Conservation (phyloP, 2,888 invertebrate species). For the Thymelicus acteon region DNA sequence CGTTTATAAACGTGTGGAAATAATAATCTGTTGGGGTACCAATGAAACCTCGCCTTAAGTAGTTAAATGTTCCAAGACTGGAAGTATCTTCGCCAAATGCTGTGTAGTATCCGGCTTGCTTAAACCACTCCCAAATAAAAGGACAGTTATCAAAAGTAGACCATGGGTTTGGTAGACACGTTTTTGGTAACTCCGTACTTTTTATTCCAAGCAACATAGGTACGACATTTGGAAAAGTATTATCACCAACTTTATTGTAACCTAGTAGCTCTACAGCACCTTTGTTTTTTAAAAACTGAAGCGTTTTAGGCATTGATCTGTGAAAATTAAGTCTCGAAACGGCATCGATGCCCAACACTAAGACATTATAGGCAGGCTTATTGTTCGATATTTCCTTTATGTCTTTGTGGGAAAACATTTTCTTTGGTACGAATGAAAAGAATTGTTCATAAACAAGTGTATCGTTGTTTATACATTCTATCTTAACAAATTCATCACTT, state of each 20-base stretch:
- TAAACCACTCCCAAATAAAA: conserved; percentile 92
- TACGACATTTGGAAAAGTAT: conserved; percentile 94
- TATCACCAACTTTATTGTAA: conserved; percentile 96
- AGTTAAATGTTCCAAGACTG: conserved; percentile 90
- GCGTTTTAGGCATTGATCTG: conserved; percentile 90
- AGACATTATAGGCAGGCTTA: conserved; percentile 82
- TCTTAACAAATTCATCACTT: conserved; percentile 86
- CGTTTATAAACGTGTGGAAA: conserved; percentile 88
- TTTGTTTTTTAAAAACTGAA: conserved; percentile 82
- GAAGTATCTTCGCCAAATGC: conserved; percentile 92
- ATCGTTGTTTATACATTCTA: conserved; percentile 80
- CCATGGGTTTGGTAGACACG: conserved; percentile 82
- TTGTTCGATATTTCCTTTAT: conserved; percentile 40
- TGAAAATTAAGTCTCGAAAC: conserved; percentile 93
- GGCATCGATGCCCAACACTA: conserved; percentile 92
- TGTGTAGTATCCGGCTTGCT: conserved; percentile 88
- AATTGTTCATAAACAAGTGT: conserved; percentile 85
- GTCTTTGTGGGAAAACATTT: conserved; percentile 44
- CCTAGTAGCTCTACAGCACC: conserved; percentile 91
- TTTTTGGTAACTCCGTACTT: conserved; percentile 82
- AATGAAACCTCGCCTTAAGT: conserved; percentile 88
- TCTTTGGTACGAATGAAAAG: conserved; percentile 85
- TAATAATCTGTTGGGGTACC: conserved; percentile 92
- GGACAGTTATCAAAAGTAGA: conserved; percentile 88
- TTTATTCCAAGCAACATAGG: conserved; percentile 90